Evolutionary conservation across 2,888 invertebrate species (phyloP).

Genomic region (Horisme vitalbata): DNA sequence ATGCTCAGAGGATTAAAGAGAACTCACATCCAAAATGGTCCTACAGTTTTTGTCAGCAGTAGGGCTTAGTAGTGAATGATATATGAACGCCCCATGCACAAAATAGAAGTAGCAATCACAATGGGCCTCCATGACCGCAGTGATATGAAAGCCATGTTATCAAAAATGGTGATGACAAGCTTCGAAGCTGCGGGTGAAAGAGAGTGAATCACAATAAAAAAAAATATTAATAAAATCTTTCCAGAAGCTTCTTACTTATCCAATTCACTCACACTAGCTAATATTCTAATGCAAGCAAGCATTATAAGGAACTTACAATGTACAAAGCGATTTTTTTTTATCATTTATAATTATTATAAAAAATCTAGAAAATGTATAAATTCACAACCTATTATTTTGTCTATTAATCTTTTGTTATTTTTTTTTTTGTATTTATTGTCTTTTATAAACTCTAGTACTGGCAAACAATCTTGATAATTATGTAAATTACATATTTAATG

Average conservation of each 20-base stretch:
- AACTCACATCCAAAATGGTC: no score
- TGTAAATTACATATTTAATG: constrained; percentile 25
- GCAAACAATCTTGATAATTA: constrained; percentile 43
- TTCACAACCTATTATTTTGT: constrained; percentile 82
- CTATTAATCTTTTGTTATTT: constrained; percentile 54
- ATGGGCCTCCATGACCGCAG: no score
- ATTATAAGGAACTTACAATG: constrained; percentile 42
- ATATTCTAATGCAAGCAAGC: constrained; percentile 54
- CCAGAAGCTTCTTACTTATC: neutral
- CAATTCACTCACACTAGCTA: constrained; percentile 24
- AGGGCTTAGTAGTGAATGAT: no score
- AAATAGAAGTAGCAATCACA: no score
- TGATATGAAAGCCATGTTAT: no score
- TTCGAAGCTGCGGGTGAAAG: no score
- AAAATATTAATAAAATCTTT: neutral
- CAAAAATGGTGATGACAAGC: no score
- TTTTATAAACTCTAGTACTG: constrained; percentile 38
- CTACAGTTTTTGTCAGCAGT: no score
- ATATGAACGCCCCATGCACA: no score
- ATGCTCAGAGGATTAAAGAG: no score
- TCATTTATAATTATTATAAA: constrained; percentile 66
- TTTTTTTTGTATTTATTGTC: constrained; percentile 43
- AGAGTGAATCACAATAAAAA: no score
- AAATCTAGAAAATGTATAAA: constrained; percentile 82
- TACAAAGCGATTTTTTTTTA: constrained; percentile 48